Evolutionary conservation across 1,140 invertebrate species (phyloP).

Genomic region (Potamilus streckersoni): DNA sequence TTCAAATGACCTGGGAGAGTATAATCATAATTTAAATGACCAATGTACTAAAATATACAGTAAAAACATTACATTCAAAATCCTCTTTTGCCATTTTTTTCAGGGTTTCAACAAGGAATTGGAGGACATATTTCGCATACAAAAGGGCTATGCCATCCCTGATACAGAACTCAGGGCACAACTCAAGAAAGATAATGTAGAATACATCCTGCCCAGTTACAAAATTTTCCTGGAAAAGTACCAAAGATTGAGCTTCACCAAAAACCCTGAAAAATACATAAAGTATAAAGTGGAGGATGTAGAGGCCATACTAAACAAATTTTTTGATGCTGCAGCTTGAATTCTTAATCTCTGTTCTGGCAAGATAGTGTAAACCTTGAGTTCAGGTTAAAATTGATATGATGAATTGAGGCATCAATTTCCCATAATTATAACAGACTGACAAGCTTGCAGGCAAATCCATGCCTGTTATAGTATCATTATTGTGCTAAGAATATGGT

Average conservation of each 20-base stretch:
- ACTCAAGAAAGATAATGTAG: slow-evolving; percentile 87
- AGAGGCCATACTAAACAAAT: slow-evolving; percentile 80
- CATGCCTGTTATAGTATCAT: too few species aligned
- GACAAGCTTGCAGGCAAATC: too few species aligned
- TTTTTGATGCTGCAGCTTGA: slow-evolving; percentile 81
- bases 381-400: too few species aligned
- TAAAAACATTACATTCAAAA: too few species aligned
- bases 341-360: too few species aligned
- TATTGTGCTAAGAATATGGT: too few species aligned
- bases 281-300: slow-evolving; percentile 87
- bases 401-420: too few species aligned
- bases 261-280: slow-evolving; percentile 90
- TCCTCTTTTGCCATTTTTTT: slow-evolving; percentile 41
- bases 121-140: slow-evolving; percentile 83
- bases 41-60: too few species aligned
- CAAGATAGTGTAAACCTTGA: too few species aligned
- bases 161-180: slow-evolving; percentile 87
- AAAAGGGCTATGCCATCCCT: slow-evolving; percentile 92
- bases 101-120: slow-evolving; percentile 95
- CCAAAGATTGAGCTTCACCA: slow-evolving; percentile 82
- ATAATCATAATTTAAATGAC: too few species aligned
- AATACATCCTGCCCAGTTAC: slow-evolving; percentile 80
- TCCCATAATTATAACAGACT: too few species aligned
- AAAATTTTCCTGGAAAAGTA: slow-evolving; percentile 72
- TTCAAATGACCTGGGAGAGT: too few species aligned